phyloP scores from a whole-genome alignment of 2,888 invertebrate species.

The Spilosoma lubricipeda region DNA sequence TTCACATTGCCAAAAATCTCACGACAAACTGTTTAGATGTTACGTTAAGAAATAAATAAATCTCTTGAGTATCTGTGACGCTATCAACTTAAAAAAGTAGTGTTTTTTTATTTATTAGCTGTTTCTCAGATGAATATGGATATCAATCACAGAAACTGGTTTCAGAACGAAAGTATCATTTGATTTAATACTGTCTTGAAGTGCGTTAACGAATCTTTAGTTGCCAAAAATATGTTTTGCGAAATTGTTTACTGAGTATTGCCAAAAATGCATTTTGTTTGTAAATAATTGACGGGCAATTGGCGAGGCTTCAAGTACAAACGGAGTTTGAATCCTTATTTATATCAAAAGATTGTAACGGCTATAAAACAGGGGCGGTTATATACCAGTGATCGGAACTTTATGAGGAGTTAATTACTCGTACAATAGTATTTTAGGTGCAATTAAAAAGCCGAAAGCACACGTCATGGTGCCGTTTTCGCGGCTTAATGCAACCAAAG shows the following conservation, averaged over 20 bases:
- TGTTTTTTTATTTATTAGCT: slow-evolving; percentile 36
- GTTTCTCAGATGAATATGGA: slow-evolving; percentile 35
- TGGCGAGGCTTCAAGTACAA: slow-evolving; percentile 24
- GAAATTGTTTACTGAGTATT: slow-evolving; percentile 25
- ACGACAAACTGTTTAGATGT: slow-evolving; percentile 10
- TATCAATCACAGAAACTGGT: slow-evolving; percentile 49
- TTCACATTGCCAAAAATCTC: slow-evolving; percentile 13
- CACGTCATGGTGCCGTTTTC: slow-evolving; percentile 64
- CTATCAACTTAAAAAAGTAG: slow-evolving; percentile 11
- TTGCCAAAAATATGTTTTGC: slow-evolving; percentile 28
- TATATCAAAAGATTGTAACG: slow-evolving; percentile 18
- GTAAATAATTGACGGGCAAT: slow-evolving; percentile 27
- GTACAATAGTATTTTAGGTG: slow-evolving; percentile 58
- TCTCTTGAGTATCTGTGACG: slow-evolving; percentile 14
- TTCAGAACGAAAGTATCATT: slow-evolving; percentile 44
- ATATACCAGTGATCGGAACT: slow-evolving; percentile 37
- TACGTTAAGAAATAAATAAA: slow-evolving; percentile 23
- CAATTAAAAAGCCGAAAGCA: slow-evolving; percentile 68
- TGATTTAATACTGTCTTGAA: slow-evolving; percentile 41
- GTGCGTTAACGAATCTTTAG: slow-evolving; percentile 32
- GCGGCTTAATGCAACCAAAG: slow-evolving; percentile 63
- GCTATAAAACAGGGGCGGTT: slow-evolving; percentile 23
- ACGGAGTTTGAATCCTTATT: slow-evolving; percentile 10
- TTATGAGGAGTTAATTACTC: slow-evolving; percentile 49
- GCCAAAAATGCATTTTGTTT: slow-evolving; percentile 31